phyloP scores from a whole-genome alignment of 2,113 vertebrate genomes.

The Polypterus bichir region DNA sequence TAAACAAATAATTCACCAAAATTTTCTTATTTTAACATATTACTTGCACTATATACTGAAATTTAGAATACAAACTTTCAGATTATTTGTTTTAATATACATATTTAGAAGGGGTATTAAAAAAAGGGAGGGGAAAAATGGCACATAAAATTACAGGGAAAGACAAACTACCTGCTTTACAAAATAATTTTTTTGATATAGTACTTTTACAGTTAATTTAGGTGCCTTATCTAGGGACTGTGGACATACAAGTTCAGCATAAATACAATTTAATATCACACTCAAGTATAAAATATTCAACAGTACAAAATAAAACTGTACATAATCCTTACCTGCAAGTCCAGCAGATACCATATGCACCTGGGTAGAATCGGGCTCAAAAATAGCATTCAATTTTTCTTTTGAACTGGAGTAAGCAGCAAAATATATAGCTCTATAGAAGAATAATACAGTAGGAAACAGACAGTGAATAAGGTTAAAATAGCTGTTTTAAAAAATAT shows the following conservation, averaged over 20 bases:
- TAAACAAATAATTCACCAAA: too few relatives aligned
- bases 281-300: not conserved
- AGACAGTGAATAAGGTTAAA: too few relatives aligned
- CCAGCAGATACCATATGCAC: slow-evolving; percentile 92
- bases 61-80: too few relatives aligned
- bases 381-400: slow-evolving; percentile 73
- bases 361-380: slow-evolving; percentile 82
- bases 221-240: not conserved
- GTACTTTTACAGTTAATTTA: not conserved
- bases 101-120: too few relatives aligned
- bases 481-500: too few relatives aligned
- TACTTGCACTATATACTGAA: too few relatives aligned
- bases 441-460: not conserved
- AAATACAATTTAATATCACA: not conserved
- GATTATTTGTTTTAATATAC: too few relatives aligned
- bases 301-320: not conserved
- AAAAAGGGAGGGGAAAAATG: not conserved
- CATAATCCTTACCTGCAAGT: slow-evolving; percentile 74
- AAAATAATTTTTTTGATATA: not conserved
- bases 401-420: slow-evolving; percentile 92
- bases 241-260: not conserved
- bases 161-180: not conserved
- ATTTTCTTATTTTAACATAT: too few relatives aligned
- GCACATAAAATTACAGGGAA: not conserved
- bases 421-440: slow-evolving; percentile 87